These are phyloP conservation scores for Australoheros scitulus DNA, from an alignment of 2,113 vertebrate genomes.

Conservation along the genomic window DNA sequence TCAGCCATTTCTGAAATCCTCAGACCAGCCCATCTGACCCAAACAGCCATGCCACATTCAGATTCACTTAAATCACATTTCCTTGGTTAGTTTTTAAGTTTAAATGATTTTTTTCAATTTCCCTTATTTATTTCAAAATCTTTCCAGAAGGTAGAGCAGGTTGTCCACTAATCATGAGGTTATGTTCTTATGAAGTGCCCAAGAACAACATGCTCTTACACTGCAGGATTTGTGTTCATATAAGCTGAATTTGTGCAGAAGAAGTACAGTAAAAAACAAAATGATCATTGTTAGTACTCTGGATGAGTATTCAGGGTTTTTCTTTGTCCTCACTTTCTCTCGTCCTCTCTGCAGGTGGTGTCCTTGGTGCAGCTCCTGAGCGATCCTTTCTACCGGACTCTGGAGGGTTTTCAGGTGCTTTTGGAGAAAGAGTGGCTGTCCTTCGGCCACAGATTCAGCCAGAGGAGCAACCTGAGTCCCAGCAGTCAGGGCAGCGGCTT, in stretches of 20 bases:
- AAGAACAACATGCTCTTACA: neutral
- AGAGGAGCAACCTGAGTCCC: conserved; percentile 90
- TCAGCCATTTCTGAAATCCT: neutral
- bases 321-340: neutral
- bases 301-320: neutral
- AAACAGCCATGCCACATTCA: neutral
- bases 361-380: conserved; percentile 94
- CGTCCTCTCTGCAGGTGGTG: conserved; percentile 82
- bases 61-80: neutral
- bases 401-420: conserved; percentile 95
- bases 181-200: neutral
- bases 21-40: neutral
- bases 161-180: neutral
- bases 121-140: neutral
- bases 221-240: neutral
- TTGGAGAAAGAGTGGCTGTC: conserved; percentile 98
- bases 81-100: too few relatives aligned
- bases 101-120: too few relatives aligned
- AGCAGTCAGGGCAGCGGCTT: conserved; percentile 93
- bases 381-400: conserved; percentile 95
- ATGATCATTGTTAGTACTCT: too few relatives aligned
- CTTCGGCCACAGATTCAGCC: conserved; percentile 97
- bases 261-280: too few relatives aligned
- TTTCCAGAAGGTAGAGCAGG: neutral
- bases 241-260: neutral